Evolutionary conservation across 2,113 vertebrate species (phyloP).

Genomic region (Oryzias javanicus): DNA sequence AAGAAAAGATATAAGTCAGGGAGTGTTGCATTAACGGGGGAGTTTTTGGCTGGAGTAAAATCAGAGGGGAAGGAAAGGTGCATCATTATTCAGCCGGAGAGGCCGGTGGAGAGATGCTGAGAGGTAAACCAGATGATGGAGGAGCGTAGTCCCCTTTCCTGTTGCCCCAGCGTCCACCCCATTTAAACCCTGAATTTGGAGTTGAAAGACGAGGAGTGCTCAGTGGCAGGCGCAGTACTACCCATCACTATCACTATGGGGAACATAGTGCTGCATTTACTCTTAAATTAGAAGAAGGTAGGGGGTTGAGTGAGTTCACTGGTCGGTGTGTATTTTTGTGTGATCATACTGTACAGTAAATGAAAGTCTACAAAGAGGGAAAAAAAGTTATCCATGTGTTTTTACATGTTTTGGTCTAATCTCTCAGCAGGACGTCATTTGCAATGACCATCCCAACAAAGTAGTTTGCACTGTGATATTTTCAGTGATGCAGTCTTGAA

Average conservation of each 20-base stretch:
- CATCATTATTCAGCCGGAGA: conserved; percentile 61
- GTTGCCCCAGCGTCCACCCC: conserved; percentile 41
- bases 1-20: background rate
- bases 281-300: conserved; percentile 55
- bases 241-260: conserved; percentile 59
- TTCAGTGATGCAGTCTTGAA: no score
- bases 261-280: conserved; percentile 51
- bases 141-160: conserved; percentile 37
- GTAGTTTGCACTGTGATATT: no score
- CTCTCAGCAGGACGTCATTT: background rate
- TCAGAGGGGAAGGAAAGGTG: conserved; percentile 39
- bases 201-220: conserved; percentile 39
- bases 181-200: conserved; percentile 53
- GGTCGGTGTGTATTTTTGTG: conserved; percentile 7
- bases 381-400: background rate
- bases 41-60: conserved; percentile 38
- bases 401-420: background rate
- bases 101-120: conserved; percentile 34
- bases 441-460: no score
- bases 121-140: conserved; percentile 67
- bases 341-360: conserved; percentile 1
- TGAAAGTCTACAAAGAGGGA: background rate
- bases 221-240: conserved; percentile 43
- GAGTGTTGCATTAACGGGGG: conserved; percentile 41
- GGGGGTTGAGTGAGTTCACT: conserved; percentile 37